Evolutionary conservation across 2,797 vertebrate genomes (phyloP).

Genomic region (Dermochelys coriacea): DNA sequence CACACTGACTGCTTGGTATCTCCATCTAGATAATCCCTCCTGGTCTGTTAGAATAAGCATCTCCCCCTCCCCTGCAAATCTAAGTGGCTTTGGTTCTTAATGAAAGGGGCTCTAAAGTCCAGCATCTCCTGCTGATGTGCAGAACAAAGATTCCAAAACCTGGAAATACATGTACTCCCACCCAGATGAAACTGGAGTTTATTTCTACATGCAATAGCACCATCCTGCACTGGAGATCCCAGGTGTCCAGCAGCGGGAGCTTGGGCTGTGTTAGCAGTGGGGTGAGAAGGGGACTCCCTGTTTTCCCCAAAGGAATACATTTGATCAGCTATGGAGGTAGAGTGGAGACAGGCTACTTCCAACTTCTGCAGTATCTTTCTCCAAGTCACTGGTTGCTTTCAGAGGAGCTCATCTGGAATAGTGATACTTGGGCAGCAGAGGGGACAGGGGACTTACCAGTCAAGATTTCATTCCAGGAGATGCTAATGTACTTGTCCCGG

Average conservation of each 20-base stretch:
- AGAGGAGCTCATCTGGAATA: neutral
- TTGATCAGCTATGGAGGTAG: neutral
- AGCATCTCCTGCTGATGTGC: neutral
- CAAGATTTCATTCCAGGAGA: constrained; percentile 70
- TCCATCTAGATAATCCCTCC: no score
- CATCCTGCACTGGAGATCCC: neutral
- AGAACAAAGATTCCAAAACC: no score
- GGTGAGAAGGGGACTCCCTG: neutral
- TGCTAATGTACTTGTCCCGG: constrained; percentile 69
- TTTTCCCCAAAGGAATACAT: neutral
- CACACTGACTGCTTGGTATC: neutral
- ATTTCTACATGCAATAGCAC: no score
- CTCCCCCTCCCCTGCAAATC: neutral
- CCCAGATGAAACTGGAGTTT: neutral
- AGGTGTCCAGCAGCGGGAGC: neutral
- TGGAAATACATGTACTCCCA: neutral
- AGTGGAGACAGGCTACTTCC: neutral
- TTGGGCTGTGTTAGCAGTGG: neutral
- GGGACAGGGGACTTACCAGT: constrained; percentile 44
- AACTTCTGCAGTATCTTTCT: neutral
- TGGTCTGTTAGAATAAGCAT: no score
- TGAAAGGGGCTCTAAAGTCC: neutral
- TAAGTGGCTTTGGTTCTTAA: no score
- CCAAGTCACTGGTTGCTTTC: neutral
- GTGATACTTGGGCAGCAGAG: no score